Conservation (phyloP, 1,140 invertebrate genomes). For the Amyelois transitella region DNA sequence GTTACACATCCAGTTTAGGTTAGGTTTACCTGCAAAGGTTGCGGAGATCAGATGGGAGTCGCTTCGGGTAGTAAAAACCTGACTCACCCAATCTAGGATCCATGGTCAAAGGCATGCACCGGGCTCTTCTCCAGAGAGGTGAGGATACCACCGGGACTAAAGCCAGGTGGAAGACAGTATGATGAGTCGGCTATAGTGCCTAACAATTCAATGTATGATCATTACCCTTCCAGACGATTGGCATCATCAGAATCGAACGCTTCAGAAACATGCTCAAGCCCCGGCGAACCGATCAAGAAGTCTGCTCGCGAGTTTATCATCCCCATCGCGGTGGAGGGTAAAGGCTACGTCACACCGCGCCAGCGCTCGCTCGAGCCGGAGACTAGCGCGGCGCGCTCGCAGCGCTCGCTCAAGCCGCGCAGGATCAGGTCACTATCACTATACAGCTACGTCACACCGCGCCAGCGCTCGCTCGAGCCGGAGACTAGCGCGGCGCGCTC, state of each 20-base stretch:
- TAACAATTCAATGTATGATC: neutral
- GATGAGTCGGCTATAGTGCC: too few relatives aligned
- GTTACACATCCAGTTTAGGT: too few relatives aligned
- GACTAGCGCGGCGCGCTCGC: constrained; percentile 73
- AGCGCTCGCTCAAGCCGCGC: constrained; percentile 42
- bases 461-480: constrained; percentile 83
- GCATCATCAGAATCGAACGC: constrained; percentile 45
- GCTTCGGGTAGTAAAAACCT: too few relatives aligned
- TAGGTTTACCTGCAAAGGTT: too few relatives aligned
- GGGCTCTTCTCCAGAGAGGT: too few relatives aligned
- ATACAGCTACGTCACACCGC: constrained; percentile 87
- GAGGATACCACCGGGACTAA: too few relatives aligned
- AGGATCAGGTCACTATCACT: constrained; percentile 72
- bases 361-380: constrained; percentile 84
- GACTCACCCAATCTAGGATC: too few relatives aligned
- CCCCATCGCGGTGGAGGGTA: constrained; percentile 91
- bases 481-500: constrained; percentile 76
- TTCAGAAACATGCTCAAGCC: constrained; percentile 46
- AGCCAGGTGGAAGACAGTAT: too few relatives aligned
- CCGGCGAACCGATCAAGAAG: constrained; percentile 86
- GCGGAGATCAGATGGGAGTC: too few relatives aligned
- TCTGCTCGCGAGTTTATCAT: constrained; percentile 93
- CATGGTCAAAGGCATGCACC: too few relatives aligned
- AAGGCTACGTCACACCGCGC: constrained; percentile 87
- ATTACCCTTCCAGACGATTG: constrained; percentile 36